phyloP scores from a whole-genome alignment of 2,888 invertebrate species.

The Machimus rusticus region DNA sequence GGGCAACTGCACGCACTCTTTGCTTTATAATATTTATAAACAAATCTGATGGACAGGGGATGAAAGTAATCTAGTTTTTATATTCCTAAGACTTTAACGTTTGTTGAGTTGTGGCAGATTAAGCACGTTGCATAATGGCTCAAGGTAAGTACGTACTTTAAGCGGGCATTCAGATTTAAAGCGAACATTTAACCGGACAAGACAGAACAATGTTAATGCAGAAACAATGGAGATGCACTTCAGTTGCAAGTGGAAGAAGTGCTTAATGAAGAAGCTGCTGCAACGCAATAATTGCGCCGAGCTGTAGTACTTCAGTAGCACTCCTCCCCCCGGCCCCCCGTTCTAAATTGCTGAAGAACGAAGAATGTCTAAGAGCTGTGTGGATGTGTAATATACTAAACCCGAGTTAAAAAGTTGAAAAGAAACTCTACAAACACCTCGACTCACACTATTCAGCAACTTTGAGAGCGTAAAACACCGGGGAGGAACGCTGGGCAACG shows the following conservation, averaged over 20 bases:
- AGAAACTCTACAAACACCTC: conserved; percentile 8
- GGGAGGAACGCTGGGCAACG: neutral
- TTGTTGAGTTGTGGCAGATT: neutral
- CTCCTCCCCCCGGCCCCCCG: neutral
- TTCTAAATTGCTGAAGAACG: neutral
- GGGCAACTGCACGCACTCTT: neutral
- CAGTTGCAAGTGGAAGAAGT: conserved; percentile 4
- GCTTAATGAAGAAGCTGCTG: conserved; percentile 31
- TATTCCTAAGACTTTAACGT: neutral
- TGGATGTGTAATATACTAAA: neutral
- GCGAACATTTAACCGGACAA: neutral
- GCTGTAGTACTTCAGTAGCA: neutral
- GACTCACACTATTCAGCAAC: neutral
- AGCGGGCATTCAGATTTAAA: neutral
- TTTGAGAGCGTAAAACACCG: neutral
- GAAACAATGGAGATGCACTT: conserved; percentile 1
- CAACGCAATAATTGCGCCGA: conserved; percentile 8
- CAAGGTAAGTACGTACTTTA: neutral
- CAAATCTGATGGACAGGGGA: neutral
- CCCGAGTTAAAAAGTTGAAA: neutral
- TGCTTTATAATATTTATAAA: neutral
- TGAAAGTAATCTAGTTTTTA: neutral
- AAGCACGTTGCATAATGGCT: neutral
- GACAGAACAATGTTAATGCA: neutral
- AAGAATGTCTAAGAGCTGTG: neutral